Percentiles rank a stretch among this genome's conserved stretches.
phyloP scores from a whole-genome alignment of 2,797 vertebrate species.

The Phataginus tetradactyla region DNA sequence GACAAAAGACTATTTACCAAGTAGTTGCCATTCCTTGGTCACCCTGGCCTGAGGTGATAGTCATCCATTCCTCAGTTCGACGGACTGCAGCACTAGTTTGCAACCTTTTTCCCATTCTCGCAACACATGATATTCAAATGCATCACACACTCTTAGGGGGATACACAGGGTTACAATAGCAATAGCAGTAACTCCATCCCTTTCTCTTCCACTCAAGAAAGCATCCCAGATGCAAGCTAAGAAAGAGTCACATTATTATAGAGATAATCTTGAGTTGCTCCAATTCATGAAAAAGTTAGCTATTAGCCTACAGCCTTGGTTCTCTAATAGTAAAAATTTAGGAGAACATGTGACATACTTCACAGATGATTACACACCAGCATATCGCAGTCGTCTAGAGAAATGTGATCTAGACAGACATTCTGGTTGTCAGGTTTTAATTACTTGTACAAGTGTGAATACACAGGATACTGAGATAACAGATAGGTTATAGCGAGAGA shows the following conservation, averaged over 20 bases:
- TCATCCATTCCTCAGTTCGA: not conserved
- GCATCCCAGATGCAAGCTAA: not conserved
- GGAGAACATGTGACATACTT: not conserved
- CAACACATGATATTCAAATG: not conserved
- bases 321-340: not conserved
- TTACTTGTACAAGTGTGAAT: slow-evolving; percentile 1
- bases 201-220: not conserved
- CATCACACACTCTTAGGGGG: not conserved
- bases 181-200: not conserved
- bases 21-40: not conserved
- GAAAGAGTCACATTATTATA: not conserved
- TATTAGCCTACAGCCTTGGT: not conserved
- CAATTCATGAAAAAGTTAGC: not conserved
- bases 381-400: not conserved
- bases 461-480: not conserved
- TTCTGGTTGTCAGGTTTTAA: not conserved
- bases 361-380: not conserved
- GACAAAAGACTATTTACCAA: not conserved
- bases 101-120: not conserved
- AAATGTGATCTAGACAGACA: not conserved
- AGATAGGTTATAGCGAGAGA: not conserved
- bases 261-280: not conserved
- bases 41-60: not conserved
- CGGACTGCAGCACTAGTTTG: not conserved
- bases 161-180: not conserved